Evolutionary conservation across 2,888 invertebrate species (phyloP).

Genomic region (Matsumyia berberina): DNA sequence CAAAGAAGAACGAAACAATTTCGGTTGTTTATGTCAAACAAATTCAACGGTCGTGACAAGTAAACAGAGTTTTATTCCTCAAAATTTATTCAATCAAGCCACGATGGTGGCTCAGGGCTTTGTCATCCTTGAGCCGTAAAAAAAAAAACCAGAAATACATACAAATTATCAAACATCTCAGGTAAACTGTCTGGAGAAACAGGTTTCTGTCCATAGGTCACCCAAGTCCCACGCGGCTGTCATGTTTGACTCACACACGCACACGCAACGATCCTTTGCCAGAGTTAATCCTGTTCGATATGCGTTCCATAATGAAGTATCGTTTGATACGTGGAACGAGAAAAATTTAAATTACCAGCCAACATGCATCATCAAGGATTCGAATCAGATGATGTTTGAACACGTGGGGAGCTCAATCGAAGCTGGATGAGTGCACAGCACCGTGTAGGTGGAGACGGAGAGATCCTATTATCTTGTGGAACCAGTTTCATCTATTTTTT

Average conservation of each 20-base stretch:
- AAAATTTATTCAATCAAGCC: no score
- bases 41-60: background rate
- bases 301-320: constrained; percentile 10
- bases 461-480: background rate
- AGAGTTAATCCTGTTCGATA: constrained; percentile 20
- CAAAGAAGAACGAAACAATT: constrained; percentile 12
- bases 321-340: background rate
- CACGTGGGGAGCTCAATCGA: constrained; percentile 13
- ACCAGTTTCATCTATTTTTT: constrained; percentile 1
- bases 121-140: background rate
- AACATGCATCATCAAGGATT: constrained; percentile 27
- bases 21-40: constrained; percentile 35
- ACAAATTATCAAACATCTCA: constrained; percentile 2
- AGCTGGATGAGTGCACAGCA: constrained; percentile 8
- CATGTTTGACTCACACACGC: background rate
- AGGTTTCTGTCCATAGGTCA: constrained; percentile 11
- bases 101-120: no score
- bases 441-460: background rate
- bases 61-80: background rate
- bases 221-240: constrained; percentile 22
- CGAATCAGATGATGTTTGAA: constrained; percentile 19
- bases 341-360: constrained; percentile 9
- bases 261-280: background rate
- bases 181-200: constrained; percentile 1
- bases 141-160: background rate